These are phyloP conservation scores for Macrophya alboannulata DNA, from an alignment of 2,888 invertebrate species.

Conservation along the genomic window DNA sequence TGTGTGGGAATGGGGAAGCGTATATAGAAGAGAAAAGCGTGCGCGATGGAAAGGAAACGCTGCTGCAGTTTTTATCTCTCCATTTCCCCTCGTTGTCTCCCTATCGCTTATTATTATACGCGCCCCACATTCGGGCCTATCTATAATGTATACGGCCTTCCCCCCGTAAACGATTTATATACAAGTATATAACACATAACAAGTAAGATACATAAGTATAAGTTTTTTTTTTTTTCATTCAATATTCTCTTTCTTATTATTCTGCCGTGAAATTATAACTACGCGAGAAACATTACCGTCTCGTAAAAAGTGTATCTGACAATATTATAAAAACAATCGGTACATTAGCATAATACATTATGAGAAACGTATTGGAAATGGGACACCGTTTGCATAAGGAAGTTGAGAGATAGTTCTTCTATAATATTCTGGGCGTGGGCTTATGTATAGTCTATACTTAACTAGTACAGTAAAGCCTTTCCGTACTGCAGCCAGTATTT, in stretches of 20 bases:
- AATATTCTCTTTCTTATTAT: background rate
- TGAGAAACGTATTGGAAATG: background rate
- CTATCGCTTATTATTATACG: slow-evolving; percentile 6
- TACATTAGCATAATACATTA: background rate
- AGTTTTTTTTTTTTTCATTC: background rate
- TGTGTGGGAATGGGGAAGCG: background rate
- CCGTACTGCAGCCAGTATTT: background rate
- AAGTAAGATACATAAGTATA: no score
- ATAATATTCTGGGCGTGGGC: slow-evolving; percentile 13
- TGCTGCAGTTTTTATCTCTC: slow-evolving; percentile 36
- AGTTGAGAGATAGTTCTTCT: background rate
- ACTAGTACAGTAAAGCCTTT: background rate
- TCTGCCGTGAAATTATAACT: no score
- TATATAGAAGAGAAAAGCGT: slow-evolving; percentile 10
- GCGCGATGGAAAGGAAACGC: slow-evolving; percentile 24
- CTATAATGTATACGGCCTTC: background rate
- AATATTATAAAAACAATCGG: background rate
- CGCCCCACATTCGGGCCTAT: slow-evolving; percentile 9
- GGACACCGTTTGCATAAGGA: slow-evolving; percentile 6
- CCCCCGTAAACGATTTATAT: background rate
- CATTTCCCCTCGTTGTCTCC: slow-evolving; percentile 42
- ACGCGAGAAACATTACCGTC: background rate
- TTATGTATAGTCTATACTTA: background rate
- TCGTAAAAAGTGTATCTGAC: background rate
- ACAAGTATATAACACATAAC: background rate